Conservation (phyloP, 2,113 vertebrate genomes). For the Cottus gobio region DNA sequence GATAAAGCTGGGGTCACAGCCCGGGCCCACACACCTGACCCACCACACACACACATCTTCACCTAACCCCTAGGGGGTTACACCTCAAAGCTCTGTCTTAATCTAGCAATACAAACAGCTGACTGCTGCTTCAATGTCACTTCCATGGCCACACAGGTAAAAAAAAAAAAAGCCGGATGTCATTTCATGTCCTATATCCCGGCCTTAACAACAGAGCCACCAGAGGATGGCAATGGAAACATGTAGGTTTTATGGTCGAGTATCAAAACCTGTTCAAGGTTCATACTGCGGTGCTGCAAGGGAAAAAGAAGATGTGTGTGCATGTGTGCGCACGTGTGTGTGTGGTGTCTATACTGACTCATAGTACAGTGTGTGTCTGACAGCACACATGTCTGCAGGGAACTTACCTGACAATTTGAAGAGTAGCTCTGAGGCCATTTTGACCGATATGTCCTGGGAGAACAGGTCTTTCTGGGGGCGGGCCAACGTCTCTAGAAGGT, state of each 20-base stretch:
- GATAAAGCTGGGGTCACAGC: slow-evolving; percentile 29
- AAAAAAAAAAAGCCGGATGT: slow-evolving; percentile 41
- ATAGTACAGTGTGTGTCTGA: slow-evolving; percentile 4
- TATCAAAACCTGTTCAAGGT: slow-evolving; percentile 55
- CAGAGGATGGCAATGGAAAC: slow-evolving; percentile 66
- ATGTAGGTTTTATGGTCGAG: slow-evolving; percentile 66
- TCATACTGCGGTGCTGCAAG: slow-evolving; percentile 25
- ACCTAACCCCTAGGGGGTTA: slow-evolving; percentile 49
- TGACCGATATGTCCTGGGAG: slow-evolving; percentile 99
- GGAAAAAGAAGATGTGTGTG: slow-evolving; percentile 14
- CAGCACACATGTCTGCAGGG: neutral
- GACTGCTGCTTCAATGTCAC: slow-evolving; percentile 70
- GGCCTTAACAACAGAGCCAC: slow-evolving; percentile 57
- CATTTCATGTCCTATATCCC: slow-evolving; percentile 59
- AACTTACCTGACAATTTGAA: slow-evolving; percentile 95
- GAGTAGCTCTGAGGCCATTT: slow-evolving; percentile 98
- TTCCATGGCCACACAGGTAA: slow-evolving; percentile 64
- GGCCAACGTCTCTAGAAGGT: slow-evolving; percentile 88
- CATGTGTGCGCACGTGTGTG: neutral
- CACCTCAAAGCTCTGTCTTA: slow-evolving; percentile 67
- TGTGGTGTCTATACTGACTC: neutral
- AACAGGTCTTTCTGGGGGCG: slow-evolving; percentile 94
- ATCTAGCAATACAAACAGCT: slow-evolving; percentile 73
- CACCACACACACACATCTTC: neutral
- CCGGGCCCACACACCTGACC: slow-evolving; percentile 19